Base-by-base conservation (phyloP, 1,140 invertebrate genomes). In the Planococcus citri region DNA sequence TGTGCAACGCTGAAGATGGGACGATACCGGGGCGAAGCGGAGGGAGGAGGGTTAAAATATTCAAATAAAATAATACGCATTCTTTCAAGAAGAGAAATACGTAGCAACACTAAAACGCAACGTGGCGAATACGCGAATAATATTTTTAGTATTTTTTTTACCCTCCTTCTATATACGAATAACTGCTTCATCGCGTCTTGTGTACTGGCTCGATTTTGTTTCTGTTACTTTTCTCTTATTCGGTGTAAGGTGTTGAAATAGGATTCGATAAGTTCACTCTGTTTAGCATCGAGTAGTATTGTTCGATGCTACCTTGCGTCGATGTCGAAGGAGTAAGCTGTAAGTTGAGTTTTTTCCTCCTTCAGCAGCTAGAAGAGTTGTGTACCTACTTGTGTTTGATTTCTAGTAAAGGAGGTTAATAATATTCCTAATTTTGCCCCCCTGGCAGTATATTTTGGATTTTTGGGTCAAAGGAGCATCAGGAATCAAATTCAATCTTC, bases 61-160 rank as follows among this genome's bases (percentile, higher is more conserved):
- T 51, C 41, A 51, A 51, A 51, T 51, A 51, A 51, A 51, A 51
- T 51, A 20, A 51, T 51, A 51, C 41, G 41, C 41, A 51, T 51
- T 51, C 41, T 20, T 51, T 51, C 17, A 51, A 51, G 12, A n/a
- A 4, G 41, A 20, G 17, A 51, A n/a, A n/a, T n/a, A n/a, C n/a
- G n/a, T 51, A 20, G 12, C 41, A 51, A 51, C 41, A 51, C 41
- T 17, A 20, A 51, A 51, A 14, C 4, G 41, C 17, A 51, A n/a
- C 41, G 17, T 17, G 41, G 41, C 41, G 41, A 51, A 51, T 51
- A 51, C 41, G 41, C 41, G n/a, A 51, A 51, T 51, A 20, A 51
- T 51, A 51, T 37, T 51, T 17, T 51, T 17, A 17, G 41, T 51
- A 51, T 37, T 37, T 51, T 33, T 33, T 33, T 33, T 33, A 12